Percentiles rank a stretch among this genome's conserved stretches.
These are phyloP conservation scores for Dendrolimus houi DNA, from an alignment of 2,888 invertebrate genomes.

Conservation along the genomic window DNA sequence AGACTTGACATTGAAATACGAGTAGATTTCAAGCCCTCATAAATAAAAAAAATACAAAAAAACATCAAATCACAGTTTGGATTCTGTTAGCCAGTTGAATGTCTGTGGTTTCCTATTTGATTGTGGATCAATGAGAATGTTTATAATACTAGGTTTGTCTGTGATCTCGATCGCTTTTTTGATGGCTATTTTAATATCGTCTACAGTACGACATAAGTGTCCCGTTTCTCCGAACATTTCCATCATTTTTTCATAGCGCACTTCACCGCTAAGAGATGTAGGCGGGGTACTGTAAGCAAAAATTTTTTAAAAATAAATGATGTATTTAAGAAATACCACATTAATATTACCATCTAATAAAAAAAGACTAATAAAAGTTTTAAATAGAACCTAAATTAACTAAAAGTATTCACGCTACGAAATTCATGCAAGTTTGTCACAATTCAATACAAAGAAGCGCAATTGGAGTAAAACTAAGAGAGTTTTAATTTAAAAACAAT, in stretches of 20 bases:
- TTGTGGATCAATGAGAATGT: conserved; percentile 91
- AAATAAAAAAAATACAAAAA: too few species aligned
- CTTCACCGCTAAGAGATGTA: conserved; percentile 84
- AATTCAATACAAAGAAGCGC: too few species aligned
- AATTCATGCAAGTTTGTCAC: too few species aligned
- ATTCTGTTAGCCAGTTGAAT: conserved; percentile 94
- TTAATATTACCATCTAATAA: too few species aligned
- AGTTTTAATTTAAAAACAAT: too few species aligned
- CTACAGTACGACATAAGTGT: conserved; percentile 85
- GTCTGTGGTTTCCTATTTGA: conserved; percentile 94
- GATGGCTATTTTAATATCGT: conserved; percentile 84
- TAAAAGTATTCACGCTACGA: too few species aligned
- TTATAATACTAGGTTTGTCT: conserved; percentile 90
- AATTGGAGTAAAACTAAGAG: too few species aligned
- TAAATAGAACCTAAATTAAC: too few species aligned
- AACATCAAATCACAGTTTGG: conserved; percentile 82
- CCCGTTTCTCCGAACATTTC: conserved; percentile 90
- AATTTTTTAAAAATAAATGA: conserved; percentile 1
- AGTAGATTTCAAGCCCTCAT: too few species aligned
- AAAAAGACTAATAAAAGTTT: too few species aligned
- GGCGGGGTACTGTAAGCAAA: conserved; percentile 84
- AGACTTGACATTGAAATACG: too few species aligned
- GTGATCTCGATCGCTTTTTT: conserved; percentile 79
- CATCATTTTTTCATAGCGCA: conserved; percentile 94
- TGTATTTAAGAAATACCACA: neutral